Evolutionary conservation across 2,888 invertebrate genomes (phyloP), one percentile per base, ranked within the genome.

Genomic region (Noctua janthina): DNA sequence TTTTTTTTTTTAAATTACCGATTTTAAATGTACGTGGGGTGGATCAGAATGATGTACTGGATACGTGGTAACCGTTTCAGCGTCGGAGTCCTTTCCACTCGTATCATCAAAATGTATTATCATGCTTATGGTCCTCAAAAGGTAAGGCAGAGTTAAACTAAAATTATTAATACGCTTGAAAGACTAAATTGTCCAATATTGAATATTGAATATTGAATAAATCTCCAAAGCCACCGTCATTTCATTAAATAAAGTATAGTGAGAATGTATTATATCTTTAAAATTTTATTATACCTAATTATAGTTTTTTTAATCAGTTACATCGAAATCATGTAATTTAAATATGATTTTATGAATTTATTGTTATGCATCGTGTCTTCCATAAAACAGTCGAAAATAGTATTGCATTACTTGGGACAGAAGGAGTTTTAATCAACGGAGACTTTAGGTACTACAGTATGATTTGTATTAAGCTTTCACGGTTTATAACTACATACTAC

Each of bases 201-300:
- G 5, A 29, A 62, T 62, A 35, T 64, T 64, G 5, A 29, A 62
- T n/a, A 29, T 23, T 39, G 15, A 67, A 15, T 15, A 1, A 0
- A 13, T 20, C 17, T 62, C 17, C 35, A 74, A 83, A 73, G 69
- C 66, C 73, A 78, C 78, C 76, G 78, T 78, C 67, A 29, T 29
- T 72, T 78, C 77, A 39, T 64, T 64, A 46, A 70, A 29, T 29
- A 68, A 81, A 73, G 81, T 72, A n/a, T 70, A 69, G 64, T 78
- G 90, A 89, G 90, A 88, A 89, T 89, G 88, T 83, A 88, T 78
- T 81, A 88, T 79, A 74, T 79, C 74, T 81, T 78, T 35, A 72
- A 56, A 80, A 72, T 43, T 35, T 82, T 39, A 67, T 43, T 43
- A 43, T 39, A 66, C 35, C 8, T 64, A 20, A 54, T 67, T 49